phyloP scores from a whole-genome alignment of 2,797 vertebrate species.

The Enteromius argenteus region DNA sequence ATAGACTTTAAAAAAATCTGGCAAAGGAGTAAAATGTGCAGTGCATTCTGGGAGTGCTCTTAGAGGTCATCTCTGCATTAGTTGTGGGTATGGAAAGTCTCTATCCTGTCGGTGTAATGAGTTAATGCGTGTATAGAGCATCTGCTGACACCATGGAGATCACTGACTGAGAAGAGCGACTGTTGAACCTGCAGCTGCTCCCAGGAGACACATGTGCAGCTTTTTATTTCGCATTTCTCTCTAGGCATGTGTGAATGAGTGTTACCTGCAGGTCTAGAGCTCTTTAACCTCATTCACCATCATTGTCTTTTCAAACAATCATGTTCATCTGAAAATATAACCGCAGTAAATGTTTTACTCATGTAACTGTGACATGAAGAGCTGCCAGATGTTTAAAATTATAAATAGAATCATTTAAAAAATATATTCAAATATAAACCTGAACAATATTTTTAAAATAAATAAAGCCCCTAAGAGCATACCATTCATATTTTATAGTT shows the following conservation, averaged over 20 bases:
- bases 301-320: neutral
- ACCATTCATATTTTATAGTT: neutral
- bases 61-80: neutral
- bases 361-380: neutral
- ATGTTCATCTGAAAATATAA: neutral
- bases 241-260: too few relatives aligned
- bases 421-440: neutral
- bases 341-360: neutral
- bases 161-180: neutral
- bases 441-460: neutral
- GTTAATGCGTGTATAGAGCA: neutral
- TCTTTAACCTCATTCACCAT: neutral
- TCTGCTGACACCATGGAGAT: conserved; percentile 25
- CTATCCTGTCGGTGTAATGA: conserved; percentile 5
- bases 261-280: neutral
- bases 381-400: neutral
- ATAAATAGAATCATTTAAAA: neutral
- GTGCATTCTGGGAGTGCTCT: neutral
- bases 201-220: neutral
- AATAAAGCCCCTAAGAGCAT: neutral
- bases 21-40: neutral
- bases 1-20: neutral
- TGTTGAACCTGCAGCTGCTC: neutral
- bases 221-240: neutral
- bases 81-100: conserved; percentile 15